Evolutionary conservation across 1,140 invertebrate species (phyloP), one percentile per base, ranked within the genome.

Genomic region (Acromyrmex charruanus): DNA sequence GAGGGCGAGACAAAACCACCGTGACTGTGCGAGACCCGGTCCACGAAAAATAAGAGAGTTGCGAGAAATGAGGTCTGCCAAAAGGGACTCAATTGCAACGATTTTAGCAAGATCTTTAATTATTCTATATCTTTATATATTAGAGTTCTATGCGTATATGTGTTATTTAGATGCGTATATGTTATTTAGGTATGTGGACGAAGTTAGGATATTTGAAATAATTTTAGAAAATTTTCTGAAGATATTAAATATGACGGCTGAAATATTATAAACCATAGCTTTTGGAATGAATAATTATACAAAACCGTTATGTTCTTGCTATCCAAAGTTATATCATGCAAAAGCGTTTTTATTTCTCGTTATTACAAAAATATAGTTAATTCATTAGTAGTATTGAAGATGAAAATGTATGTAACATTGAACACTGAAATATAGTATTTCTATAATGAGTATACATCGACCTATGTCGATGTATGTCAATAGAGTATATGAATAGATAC

Each of bases 1-100:
- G 80, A 81, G 66, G n/a, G 79, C 79, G 65, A 63, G 69, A 51
- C 58, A 71, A 75, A 61, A 84, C 14, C 39, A 21, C 21, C 35
- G 77, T 82, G 49, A 82, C 79, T 55, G n/a, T 16, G 66, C 39
- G 71, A 74, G 51, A 53, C 28, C 7, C 28, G 31, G 6, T 28
- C 16, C n/a, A 39, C 0, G 4, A 55, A 31, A 74, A 82, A 61
- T 21, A 69, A 82, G 21, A 74, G 25, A 35, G 10, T 25, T 25
- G n/a, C 44, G 66, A 72, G 53, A 72, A 59, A 39, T 39, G 18
- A 58, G n/a, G n/a, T 55, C 39, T 28, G 80, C 39, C 18, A 14
- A 5, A 28, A 21, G 44, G 18, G 12, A 51, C 18, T 51, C 59
- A 16, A 31, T 51, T 18, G 39, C 25, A 66, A 44, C 5, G 12